Evolutionary conservation across 2,113 vertebrate genomes (phyloP).

Genomic region (Cervus canadensis): DNA sequence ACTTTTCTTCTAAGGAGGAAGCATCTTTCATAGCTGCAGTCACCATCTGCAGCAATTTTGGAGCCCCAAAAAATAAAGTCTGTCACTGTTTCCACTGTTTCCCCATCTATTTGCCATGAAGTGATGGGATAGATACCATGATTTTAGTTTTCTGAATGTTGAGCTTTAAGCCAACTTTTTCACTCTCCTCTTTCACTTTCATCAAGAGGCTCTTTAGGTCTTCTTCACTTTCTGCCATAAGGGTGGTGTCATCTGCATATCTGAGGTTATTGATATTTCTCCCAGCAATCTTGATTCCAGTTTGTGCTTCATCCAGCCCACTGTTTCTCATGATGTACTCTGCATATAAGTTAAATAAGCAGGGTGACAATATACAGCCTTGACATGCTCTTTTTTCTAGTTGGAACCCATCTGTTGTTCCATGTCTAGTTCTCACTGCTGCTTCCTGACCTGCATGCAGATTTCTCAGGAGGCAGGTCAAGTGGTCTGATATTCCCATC

Average conservation of each 20-base stretch:
- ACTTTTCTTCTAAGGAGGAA: not conserved
- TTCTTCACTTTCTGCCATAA: accelerated
- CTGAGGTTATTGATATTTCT: not conserved
- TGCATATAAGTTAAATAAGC: not conserved
- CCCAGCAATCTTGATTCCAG: not conserved
- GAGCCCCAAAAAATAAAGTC: not conserved
- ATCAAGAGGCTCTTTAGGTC: not conserved
- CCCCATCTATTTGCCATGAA: not conserved
- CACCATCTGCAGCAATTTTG: not conserved
- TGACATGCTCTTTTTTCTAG: accelerated
- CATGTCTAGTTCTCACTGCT: not conserved
- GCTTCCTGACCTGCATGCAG: not conserved
- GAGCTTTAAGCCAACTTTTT: not conserved
- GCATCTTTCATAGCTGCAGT: not conserved
- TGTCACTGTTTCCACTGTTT: not conserved
- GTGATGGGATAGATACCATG: not conserved
- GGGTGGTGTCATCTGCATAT: not conserved
- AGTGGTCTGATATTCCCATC: not conserved
- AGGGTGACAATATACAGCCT: not conserved
- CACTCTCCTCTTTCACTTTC: not conserved
- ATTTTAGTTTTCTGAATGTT: not conserved
- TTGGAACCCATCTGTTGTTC: not conserved
- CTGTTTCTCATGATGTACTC: not conserved
- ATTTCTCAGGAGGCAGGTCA: not conserved
- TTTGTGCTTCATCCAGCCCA: not conserved